A percentile compares a stretch with the other conserved stretches of the same genome.
Evolutionary conservation across 2,888 invertebrate genomes (phyloP).

Genomic region (Portevinia maculata): DNA sequence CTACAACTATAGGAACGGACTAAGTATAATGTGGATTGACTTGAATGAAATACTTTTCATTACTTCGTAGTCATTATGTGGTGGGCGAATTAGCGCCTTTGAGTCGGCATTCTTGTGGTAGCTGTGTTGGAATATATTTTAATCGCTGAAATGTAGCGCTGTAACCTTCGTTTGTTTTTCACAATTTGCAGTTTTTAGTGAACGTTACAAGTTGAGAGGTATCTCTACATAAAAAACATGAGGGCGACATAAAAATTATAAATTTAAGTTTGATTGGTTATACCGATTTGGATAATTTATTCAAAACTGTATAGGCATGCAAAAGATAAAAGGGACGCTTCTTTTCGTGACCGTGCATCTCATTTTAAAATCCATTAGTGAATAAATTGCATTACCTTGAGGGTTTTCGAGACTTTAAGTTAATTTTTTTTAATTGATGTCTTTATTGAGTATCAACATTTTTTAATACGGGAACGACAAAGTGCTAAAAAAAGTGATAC

Average conservation of each 20-base stretch:
- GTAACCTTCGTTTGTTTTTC: conserved; percentile 31
- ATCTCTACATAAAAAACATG: too few relatives aligned
- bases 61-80: conserved; percentile 61
- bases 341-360: neutral
- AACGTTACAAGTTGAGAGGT: too few relatives aligned
- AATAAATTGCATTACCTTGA: too few relatives aligned
- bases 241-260: neutral
- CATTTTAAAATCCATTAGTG: neutral
- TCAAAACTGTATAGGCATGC: neutral
- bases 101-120: conserved; percentile 66
- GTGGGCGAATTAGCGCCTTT: conserved; percentile 74
- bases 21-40: conserved; percentile 48
- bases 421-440: too few relatives aligned
- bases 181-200: too few relatives aligned
- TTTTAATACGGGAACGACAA: too few relatives aligned
- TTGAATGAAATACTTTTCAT: conserved; percentile 54
- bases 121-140: conserved; percentile 56
- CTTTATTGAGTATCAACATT: too few relatives aligned
- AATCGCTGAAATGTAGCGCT: conserved; percentile 52
- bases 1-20: conserved; percentile 43
- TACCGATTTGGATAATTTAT: neutral
- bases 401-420: too few relatives aligned
- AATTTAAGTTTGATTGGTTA: neutral
- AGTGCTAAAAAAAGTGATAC: too few relatives aligned
- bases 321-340: neutral